These are phyloP conservation scores for Tamias sibiricus DNA, from an alignment of 2,113 vertebrate species.

Conservation along the genomic window DNA sequence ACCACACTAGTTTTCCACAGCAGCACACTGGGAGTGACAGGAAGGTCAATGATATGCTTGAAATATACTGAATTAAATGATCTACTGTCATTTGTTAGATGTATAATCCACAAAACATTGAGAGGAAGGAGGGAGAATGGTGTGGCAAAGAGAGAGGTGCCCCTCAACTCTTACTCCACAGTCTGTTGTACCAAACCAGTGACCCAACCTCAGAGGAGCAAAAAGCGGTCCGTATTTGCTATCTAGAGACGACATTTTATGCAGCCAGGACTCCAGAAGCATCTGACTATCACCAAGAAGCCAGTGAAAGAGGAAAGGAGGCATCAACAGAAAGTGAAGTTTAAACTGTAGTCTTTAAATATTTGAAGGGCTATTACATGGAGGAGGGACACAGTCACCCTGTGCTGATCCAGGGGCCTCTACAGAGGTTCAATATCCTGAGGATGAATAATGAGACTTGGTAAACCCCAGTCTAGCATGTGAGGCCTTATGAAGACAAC, in stretches of 20 bases:
- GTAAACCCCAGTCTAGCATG: not conserved
- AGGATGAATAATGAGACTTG: not conserved
- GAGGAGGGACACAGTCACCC: not conserved
- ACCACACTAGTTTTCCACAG: not conserved
- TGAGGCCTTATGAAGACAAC: not conserved
- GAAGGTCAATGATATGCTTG: not conserved
- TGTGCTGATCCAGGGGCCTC: not conserved
- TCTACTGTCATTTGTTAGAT: too few species aligned
- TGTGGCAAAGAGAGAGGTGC: not conserved
- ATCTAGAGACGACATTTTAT: fast-evolving
- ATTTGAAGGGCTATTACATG: not conserved
- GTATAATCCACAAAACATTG: not conserved
- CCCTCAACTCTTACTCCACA: not conserved
- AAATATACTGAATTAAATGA: not conserved
- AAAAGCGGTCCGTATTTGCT: fast-evolving
- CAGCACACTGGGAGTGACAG: not conserved
- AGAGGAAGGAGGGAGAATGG: not conserved
- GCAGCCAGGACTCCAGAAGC: not conserved
- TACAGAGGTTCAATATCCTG: not conserved
- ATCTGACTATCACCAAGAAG: not conserved
- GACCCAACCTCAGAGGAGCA: fast-evolving
- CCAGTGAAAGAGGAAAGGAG: not conserved
- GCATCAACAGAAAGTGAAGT: not conserved
- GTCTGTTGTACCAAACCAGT: not conserved
- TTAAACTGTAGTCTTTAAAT: not conserved